Conservation (phyloP, 2,888 invertebrate genomes). For the Polydrusus cervinus region DNA sequence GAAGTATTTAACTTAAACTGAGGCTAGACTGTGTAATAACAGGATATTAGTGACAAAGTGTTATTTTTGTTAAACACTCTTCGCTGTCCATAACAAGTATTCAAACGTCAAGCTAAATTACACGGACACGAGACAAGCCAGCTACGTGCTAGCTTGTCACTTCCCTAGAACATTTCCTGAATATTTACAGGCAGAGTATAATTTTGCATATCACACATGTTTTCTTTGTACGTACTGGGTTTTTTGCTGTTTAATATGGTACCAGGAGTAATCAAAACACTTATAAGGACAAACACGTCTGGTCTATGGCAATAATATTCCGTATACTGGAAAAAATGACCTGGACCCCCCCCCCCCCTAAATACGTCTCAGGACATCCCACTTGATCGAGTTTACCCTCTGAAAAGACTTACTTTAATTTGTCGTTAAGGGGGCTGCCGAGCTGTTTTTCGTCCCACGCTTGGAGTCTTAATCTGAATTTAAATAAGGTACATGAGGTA, state of each 20-base stretch:
- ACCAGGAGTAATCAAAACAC: background rate
- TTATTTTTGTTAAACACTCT: conserved; percentile 65
- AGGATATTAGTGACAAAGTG: conserved; percentile 67
- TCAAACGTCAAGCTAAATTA: conserved; percentile 66
- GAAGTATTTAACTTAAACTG: conserved; percentile 41
- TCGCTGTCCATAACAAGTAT: conserved; percentile 66
- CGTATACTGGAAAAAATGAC: no score
- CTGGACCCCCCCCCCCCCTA: no score
- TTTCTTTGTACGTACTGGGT: conserved; percentile 29
- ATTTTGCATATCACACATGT: conserved; percentile 48
- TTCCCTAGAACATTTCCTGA: conserved; percentile 61
- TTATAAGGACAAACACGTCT: no score
- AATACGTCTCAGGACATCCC: no score
- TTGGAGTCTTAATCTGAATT: no score
- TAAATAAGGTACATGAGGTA: no score
- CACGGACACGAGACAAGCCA: conserved; percentile 66
- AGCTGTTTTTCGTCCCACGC: no score
- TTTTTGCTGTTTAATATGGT: background rate
- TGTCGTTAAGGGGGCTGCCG: no score
- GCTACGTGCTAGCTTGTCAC: conserved; percentile 67
- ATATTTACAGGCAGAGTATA: conserved; percentile 38
- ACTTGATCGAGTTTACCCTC: no score
- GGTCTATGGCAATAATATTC: no score
- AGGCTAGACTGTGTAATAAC: conserved; percentile 54
- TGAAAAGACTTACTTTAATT: no score